Evolutionary conservation across 2,113 vertebrate genomes (phyloP).

Genomic region (Callopanchax toddi): DNA sequence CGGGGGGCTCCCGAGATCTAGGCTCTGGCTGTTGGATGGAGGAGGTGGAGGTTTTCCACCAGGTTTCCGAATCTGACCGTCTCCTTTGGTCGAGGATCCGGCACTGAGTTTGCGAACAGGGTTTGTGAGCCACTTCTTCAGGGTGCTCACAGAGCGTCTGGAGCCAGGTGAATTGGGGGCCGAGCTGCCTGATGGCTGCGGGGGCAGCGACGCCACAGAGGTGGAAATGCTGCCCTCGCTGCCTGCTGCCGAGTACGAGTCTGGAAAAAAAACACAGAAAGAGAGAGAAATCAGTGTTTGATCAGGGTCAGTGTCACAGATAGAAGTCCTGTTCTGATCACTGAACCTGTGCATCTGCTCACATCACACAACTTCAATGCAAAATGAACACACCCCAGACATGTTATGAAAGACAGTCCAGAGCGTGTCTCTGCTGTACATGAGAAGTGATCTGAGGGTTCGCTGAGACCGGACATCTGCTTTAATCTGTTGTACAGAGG

Average conservation of each 20-base stretch:
- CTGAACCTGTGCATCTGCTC: slow-evolving; percentile 2
- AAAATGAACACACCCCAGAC: slow-evolving; percentile 18
- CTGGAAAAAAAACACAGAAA: slow-evolving; percentile 62
- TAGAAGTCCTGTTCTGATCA: not conserved
- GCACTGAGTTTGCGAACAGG: slow-evolving; percentile 85
- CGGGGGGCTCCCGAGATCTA: slow-evolving; percentile 72
- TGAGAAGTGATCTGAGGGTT: slow-evolving; percentile 58
- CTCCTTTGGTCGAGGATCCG: slow-evolving; percentile 74
- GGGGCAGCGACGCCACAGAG: slow-evolving; percentile 86
- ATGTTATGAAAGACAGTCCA: slow-evolving; percentile 25
- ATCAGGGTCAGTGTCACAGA: slow-evolving; percentile 6
- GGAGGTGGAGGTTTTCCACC: slow-evolving; percentile 76
- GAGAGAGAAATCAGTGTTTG: slow-evolving; percentile 1
- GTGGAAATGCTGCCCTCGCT: slow-evolving; percentile 91
- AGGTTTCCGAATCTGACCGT: slow-evolving; percentile 77
- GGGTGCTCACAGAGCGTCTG: slow-evolving; percentile 84
- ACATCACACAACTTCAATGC: slow-evolving; percentile 29
- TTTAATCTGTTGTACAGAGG: slow-evolving; percentile 70
- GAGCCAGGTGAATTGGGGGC: slow-evolving; percentile 87
- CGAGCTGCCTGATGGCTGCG: slow-evolving; percentile 85
- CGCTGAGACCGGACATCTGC: slow-evolving; percentile 73
- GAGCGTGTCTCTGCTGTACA: slow-evolving; percentile 35
- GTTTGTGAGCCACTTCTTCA: slow-evolving; percentile 89
- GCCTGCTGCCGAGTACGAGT: slow-evolving; percentile 89
- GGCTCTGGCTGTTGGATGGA: slow-evolving; percentile 70